Evolutionary conservation across 2,888 invertebrate species (phyloP).

Genomic region (Agonopterix subpropinquella): DNA sequence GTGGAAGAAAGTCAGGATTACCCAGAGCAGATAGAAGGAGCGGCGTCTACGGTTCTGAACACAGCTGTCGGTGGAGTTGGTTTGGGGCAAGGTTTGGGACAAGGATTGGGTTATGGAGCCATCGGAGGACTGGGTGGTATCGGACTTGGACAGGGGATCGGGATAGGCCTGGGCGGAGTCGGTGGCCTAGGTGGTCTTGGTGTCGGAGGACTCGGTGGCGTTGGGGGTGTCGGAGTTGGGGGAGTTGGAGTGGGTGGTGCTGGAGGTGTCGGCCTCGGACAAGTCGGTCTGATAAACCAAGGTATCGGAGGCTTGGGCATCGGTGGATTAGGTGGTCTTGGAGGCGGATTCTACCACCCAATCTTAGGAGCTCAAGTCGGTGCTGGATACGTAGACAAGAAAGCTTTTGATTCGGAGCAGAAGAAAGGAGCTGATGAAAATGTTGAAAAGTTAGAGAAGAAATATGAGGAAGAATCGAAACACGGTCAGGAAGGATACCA

Average conservation of each 20-base stretch:
- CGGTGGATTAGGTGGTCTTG: conserved; percentile 35
- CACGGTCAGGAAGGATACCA: conserved; percentile 75
- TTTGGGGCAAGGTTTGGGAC: conserved; percentile 24
- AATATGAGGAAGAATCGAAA: conserved; percentile 71
- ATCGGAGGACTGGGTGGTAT: conserved; percentile 20
- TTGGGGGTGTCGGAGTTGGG: conserved; percentile 22
- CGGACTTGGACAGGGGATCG: conserved; percentile 23
- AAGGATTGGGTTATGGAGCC: conserved; percentile 24
- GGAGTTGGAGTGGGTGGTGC: conserved; percentile 27
- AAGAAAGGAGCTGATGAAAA: conserved; percentile 75
- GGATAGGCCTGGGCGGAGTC: conserved; percentile 22
- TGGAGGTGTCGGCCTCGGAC: conserved; percentile 32
- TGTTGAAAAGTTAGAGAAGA: conserved; percentile 70
- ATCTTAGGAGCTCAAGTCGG: conserved; percentile 54
- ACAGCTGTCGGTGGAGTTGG: conserved; percentile 44
- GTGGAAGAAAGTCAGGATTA: conserved; percentile 77
- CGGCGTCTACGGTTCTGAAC: conserved; percentile 57
- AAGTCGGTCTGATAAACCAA: conserved; percentile 43
- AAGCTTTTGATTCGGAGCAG: conserved; percentile 72
- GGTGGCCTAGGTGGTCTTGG: conserved; percentile 21
- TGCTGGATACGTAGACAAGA: conserved; percentile 71
- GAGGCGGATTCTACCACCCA: conserved; percentile 58
- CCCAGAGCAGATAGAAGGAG: conserved; percentile 62
- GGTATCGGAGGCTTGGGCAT: conserved; percentile 48
- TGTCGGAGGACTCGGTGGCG: conserved; percentile 30